These are phyloP conservation scores for Hipparchia sbordonii DNA, from an alignment of 2,888 invertebrate species.

Conservation along the genomic window DNA sequence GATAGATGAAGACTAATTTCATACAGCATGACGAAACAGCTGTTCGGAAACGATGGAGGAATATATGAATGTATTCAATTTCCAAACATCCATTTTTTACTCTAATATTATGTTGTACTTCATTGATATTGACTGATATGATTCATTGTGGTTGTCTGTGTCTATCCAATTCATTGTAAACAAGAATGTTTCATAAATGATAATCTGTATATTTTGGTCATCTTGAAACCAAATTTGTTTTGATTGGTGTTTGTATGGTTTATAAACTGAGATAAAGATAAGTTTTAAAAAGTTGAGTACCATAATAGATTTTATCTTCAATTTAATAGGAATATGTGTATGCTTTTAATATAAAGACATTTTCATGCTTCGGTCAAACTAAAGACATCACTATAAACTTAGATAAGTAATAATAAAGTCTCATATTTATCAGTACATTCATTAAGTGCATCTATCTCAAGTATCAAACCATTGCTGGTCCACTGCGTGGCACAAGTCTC, in stretches of 20 bases:
- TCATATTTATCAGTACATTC: no score
- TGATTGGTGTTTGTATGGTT: background rate
- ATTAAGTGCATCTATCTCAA: no score
- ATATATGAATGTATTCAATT: constrained; percentile 42
- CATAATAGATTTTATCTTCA: no score
- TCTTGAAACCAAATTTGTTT: background rate
- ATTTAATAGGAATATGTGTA: no score
- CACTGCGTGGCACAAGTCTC: no score
- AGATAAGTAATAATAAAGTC: no score
- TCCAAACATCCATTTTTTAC: constrained; percentile 40
- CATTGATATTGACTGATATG: constrained; percentile 12
- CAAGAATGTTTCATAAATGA: constrained; percentile 18
- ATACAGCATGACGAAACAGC: constrained; percentile 75
- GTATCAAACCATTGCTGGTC: no score
- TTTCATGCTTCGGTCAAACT: no score
- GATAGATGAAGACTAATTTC: constrained; percentile 71
- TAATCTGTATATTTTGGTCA: background rate
- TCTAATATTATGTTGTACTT: background rate
- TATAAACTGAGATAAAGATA: no score
- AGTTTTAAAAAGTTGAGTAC: no score
- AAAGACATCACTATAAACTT: no score
- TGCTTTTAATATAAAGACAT: no score
- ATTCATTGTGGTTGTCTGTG: constrained; percentile 16
- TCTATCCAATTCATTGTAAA: constrained; percentile 23
- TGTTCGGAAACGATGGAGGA: constrained; percentile 60